Evolutionary conservation across 2,797 vertebrate genomes (phyloP), one percentile per base, ranked within the genome.

Genomic region (Pitangus sulphuratus): DNA sequence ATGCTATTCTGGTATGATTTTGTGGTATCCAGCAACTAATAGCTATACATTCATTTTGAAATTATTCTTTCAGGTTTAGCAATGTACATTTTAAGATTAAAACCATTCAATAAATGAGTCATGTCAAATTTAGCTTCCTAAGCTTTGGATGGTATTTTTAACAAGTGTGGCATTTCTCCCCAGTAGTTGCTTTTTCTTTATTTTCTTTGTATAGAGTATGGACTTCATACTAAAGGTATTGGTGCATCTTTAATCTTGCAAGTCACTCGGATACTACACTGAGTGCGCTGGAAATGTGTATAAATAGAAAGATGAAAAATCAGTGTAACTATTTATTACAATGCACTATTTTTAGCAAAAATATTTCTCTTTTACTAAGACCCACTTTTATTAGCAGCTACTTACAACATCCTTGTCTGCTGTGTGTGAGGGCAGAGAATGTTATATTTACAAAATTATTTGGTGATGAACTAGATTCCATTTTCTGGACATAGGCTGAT

Each of bases 41-140:
- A 94, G 81, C 71, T 30, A 8, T 13, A 19, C 61, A 71, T 94
- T 90, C 31, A 64, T 77, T 94, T 96, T 93, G 74, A 72, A 95
- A 89, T 89, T 87, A 56, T 87, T 72, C 74, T 95, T 78, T 83
- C 72, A 44, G 26, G 50, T 81, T 95, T 93, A 84, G 60, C 76
- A 45, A 68, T 66, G 44, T 85, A 65, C 44, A 71, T 95, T 54
- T 72, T 78, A 84, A 78, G 47, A 47, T 47, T 87, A 81, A 94
- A 92, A 82, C 53, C 22, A 4, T 35, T 4, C 0, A 69, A 71
- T n/a, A 87, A 86, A 80, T 56, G n/a, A 87, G 12, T 92, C 57
- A 58, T 70, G 54, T 89, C 47, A 91, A 84, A 92, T 94, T 61
- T 69, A 77, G 37, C 44, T 79, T 66, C 62, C 90, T 64, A 86